These are phyloP conservation scores for Pseudomyrmex gracilis DNA, from an alignment of 1,140 invertebrate species.

Conservation along the genomic window DNA sequence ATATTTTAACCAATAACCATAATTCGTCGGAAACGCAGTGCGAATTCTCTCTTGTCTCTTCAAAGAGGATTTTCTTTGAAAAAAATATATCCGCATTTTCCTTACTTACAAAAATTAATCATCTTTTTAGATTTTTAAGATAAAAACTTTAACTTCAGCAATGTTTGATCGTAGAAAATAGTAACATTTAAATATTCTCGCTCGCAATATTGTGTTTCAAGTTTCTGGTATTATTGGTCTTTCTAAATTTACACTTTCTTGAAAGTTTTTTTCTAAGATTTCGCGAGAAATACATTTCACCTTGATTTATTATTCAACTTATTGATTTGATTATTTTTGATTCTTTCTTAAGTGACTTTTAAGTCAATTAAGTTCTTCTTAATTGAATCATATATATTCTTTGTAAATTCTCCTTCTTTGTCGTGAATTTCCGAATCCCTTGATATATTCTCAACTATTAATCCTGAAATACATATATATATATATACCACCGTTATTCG, in stretches of 20 bases:
- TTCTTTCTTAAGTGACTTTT: too few species aligned
- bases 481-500: too few species aligned
- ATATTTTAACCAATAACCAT: slow-evolving; percentile 36
- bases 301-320: too few species aligned
- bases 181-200: too few species aligned
- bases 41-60: slow-evolving; percentile 15
- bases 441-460: slow-evolving; percentile 4
- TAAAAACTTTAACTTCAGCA: neutral
- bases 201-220: too few species aligned
- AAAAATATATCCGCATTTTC: slow-evolving; percentile 5
- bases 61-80: neutral
- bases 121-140: neutral
- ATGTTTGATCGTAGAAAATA: neutral
- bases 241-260: too few species aligned
- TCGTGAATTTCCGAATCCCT: neutral
- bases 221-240: too few species aligned
- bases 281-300: too few species aligned
- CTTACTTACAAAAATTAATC: neutral
- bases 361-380: too few species aligned
- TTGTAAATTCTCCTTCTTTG: neutral
- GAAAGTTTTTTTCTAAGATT: too few species aligned
- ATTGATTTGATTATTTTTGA: too few species aligned
- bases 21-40: slow-evolving; percentile 4
- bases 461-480: slow-evolving; percentile 22
- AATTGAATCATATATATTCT: too few species aligned